These are phyloP conservation scores for Chydorus sphaericus DNA, from an alignment of 2,888 invertebrate genomes.

Conservation along the genomic window DNA sequence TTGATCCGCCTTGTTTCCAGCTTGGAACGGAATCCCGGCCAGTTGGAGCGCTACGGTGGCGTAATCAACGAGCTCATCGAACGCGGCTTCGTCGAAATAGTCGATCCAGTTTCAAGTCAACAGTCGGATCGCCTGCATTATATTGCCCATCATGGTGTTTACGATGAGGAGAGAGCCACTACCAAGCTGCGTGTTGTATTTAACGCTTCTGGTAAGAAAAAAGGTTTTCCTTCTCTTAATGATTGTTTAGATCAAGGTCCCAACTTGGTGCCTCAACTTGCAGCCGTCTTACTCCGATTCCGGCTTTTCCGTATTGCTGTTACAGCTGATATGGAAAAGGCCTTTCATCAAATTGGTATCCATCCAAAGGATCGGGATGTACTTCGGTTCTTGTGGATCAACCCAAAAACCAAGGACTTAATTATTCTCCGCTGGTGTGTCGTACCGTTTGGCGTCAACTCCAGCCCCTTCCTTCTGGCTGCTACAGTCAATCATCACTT, in stretches of 20 bases:
- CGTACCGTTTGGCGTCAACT: neutral
- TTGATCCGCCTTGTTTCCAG: neutral
- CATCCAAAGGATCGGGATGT: conserved; percentile 19
- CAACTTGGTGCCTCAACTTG: conserved; percentile 22
- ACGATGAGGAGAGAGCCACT: conserved; percentile 21
- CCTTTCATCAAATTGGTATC: conserved; percentile 23
- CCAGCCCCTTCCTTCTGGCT: neutral
- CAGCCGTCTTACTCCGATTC: conserved; percentile 22
- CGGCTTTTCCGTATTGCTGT: conserved; percentile 21
- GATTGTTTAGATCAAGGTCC: conserved; percentile 22
- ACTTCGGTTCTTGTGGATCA: conserved; percentile 19
- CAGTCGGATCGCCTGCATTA: conserved; percentile 15
- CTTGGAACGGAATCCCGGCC: neutral
- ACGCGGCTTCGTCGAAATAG: conserved; percentile 3
- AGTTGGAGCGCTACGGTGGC: neutral
- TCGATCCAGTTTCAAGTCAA: neutral
- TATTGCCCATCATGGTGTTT: conserved; percentile 24
- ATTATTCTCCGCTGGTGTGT: neutral
- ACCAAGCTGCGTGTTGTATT: conserved; percentile 25
- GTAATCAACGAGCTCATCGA: neutral
- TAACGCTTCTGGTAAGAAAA: conserved; percentile 21
- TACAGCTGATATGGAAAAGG: conserved; percentile 23
- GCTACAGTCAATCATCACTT: neutral
- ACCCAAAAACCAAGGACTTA: neutral
- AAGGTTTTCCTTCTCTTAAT: conserved; percentile 22